phyloP scores from a whole-genome alignment of 2,113 vertebrate species.

The Channa argus region DNA sequence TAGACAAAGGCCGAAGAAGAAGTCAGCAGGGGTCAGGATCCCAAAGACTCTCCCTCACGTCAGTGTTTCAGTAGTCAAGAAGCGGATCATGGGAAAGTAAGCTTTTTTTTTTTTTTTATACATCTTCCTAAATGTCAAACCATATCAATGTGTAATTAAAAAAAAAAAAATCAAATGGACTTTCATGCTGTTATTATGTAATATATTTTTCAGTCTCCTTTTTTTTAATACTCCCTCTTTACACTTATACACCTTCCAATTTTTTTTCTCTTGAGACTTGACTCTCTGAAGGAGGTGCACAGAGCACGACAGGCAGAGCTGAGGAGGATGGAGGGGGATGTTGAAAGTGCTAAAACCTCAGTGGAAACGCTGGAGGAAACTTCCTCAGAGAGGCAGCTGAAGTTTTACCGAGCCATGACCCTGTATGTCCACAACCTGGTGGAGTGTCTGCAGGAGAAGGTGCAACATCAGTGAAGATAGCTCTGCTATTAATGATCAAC shows the following conservation, averaged over 20 bases:
- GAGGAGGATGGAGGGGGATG: constrained; percentile 85
- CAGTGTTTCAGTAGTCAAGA: constrained; percentile 88
- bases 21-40: constrained; percentile 56
- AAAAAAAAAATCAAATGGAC: too few species aligned
- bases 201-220: neutral
- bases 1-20: constrained; percentile 63
- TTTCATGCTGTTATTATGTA: too few species aligned
- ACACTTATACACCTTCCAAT: constrained; percentile 14
- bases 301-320: constrained; percentile 88
- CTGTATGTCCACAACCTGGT: constrained; percentile 88
- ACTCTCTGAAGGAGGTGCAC: constrained; percentile 88
- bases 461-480: constrained; percentile 40
- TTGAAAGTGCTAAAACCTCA: constrained; percentile 82
- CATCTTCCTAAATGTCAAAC: neutral
- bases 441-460: constrained; percentile 94
- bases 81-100: constrained; percentile 87
- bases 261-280: constrained; percentile 76
- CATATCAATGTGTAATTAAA: neutral
- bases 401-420: constrained; percentile 90
- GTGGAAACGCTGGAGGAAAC: constrained; percentile 85
- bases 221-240: neutral
- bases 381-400: constrained; percentile 83
- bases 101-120: neutral
- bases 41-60: constrained; percentile 84
- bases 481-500: too few species aligned